Evolutionary conservation across 2,113 vertebrate species (phyloP).

Genomic region (Natator depressus): DNA sequence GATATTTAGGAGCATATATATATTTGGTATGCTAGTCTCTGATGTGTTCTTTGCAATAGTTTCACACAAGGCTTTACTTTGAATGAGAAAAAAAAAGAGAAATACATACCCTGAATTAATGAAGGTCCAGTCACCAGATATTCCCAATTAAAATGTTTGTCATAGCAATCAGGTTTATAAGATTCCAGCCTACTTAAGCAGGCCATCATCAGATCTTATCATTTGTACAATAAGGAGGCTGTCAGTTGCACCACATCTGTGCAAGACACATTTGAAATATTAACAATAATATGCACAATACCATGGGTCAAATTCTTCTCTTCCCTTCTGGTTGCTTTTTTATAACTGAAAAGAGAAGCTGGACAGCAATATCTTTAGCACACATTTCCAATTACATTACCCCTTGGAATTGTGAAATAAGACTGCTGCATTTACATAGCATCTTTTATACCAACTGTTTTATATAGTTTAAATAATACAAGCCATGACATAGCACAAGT

Average conservation of each 20-base stretch:
- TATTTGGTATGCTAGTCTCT: not conserved
- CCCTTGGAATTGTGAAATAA: conserved; percentile 35
- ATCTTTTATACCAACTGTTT: conserved; percentile 18
- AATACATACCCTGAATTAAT: not conserved
- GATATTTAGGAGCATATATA: not conserved
- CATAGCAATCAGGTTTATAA: not conserved
- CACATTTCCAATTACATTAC: conserved; percentile 22
- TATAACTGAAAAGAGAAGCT: not conserved
- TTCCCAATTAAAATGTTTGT: not conserved
- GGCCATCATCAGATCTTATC: not conserved
- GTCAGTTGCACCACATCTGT: not conserved
- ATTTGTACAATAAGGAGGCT: not conserved
- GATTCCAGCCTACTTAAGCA: not conserved
- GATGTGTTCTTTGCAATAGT: not conserved
- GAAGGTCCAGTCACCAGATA: not conserved
- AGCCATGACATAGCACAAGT: conserved; percentile 1
- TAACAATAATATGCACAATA: not conserved
- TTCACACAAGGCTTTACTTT: not conserved
- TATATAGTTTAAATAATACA: conserved; percentile 33
- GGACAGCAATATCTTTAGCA: not conserved
- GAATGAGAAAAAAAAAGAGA: not conserved
- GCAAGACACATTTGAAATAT: not conserved
- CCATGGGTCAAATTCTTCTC: not conserved
- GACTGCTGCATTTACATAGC: conserved; percentile 37
- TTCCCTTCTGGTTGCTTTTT: not conserved